phyloP scores from a whole-genome alignment of 2,888 invertebrate species.

The Apantesis nais region DNA sequence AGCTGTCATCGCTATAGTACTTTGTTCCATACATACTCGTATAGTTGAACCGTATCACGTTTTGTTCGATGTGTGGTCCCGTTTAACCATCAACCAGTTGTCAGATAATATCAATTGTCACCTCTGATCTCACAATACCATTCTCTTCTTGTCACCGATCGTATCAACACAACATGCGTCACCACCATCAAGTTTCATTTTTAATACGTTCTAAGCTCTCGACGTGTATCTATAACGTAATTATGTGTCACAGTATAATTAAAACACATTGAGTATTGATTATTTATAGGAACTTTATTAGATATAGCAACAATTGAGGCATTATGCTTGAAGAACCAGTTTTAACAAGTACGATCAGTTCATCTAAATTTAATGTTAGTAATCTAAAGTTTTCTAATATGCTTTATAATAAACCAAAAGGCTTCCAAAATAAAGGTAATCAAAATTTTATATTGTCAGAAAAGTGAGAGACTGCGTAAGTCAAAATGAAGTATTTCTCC shows the following conservation, averaged over 20 bases:
- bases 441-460: too few relatives aligned
- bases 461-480: too few relatives aligned
- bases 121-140: slow-evolving; percentile 50
- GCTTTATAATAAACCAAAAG: not conserved
- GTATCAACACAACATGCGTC: slow-evolving; percentile 48
- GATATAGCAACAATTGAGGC: not conserved
- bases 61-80: slow-evolving; percentile 62
- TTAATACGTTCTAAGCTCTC: slow-evolving; percentile 56
- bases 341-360: not conserved
- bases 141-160: slow-evolving; percentile 59
- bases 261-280: not conserved
- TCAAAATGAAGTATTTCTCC: too few relatives aligned
- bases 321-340: not conserved
- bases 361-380: not conserved
- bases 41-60: slow-evolving; percentile 4
- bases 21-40: not conserved
- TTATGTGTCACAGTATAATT: slow-evolving; percentile 1
- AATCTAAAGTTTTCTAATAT: not conserved
- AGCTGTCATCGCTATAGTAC: not conserved
- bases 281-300: not conserved
- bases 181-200: slow-evolving; percentile 36
- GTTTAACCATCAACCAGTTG: slow-evolving; percentile 64
- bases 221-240: slow-evolving; percentile 32
- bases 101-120: slow-evolving; percentile 68
- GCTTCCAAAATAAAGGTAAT: not conserved